Conservation (phyloP, 2,888 invertebrate genomes). For the Spisula solida region DNA sequence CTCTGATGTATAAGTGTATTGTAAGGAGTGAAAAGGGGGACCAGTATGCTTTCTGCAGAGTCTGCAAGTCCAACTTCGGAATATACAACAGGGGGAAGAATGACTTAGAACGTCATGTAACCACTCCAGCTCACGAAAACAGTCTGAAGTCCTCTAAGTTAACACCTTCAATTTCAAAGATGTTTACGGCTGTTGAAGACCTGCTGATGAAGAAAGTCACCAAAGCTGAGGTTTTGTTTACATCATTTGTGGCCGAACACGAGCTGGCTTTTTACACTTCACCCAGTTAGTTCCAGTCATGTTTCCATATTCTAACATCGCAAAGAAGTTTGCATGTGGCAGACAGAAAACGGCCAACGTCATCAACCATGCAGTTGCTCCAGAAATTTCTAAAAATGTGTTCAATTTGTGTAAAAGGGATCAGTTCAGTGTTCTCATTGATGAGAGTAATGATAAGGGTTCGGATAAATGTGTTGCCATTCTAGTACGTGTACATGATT, state of each 20-base stretch:
- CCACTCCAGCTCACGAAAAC: neutral
- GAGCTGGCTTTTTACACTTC: constrained; percentile 67
- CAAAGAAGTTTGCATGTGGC: too few species aligned
- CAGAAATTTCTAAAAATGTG: neutral
- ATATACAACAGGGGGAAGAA: constrained; percentile 32
- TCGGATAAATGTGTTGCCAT: constrained; percentile 58
- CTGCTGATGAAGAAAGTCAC: constrained; percentile 15
- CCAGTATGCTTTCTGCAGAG: neutral
- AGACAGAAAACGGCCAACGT: too few species aligned
- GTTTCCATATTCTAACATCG: constrained; percentile 66
- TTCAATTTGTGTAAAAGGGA: constrained; percentile 1
- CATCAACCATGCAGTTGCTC: too few species aligned
- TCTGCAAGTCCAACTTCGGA: constrained; percentile 34
- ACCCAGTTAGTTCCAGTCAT: constrained; percentile 49
- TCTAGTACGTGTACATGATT: too few species aligned
- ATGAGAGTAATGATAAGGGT: too few species aligned
- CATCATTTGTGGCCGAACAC: constrained; percentile 65
- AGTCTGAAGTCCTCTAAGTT: neutral
- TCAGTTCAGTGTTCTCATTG: too few species aligned
- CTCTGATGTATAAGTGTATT: neutral
- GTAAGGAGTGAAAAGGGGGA: neutral
- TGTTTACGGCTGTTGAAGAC: constrained; percentile 21
- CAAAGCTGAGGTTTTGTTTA: constrained; percentile 64
- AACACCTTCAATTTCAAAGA: neutral
- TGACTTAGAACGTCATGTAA: constrained; percentile 25